Conservation (phyloP, 2,888 invertebrate genomes). For the Lottia scabra region DNA sequence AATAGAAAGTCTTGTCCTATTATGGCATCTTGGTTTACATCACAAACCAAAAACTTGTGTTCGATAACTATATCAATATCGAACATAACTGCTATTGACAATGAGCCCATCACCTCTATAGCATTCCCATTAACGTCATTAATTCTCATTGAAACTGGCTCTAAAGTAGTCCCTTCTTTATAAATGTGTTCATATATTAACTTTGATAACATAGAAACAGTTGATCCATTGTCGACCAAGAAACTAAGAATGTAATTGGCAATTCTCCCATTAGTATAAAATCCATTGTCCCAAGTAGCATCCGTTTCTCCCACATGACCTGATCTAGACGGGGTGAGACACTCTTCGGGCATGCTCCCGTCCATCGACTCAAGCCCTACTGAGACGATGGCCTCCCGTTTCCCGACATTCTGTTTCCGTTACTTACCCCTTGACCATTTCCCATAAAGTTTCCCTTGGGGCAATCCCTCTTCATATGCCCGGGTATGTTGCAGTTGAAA, state of each 20-base stretch:
- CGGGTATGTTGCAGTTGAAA: neutral
- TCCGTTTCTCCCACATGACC: constrained; percentile 5
- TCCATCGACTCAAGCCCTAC: constrained; percentile 4
- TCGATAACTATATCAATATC: neutral
- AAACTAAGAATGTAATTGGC: too few relatives aligned
- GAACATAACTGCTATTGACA: neutral
- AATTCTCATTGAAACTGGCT: neutral
- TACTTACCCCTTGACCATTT: neutral
- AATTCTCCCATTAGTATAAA: neutral
- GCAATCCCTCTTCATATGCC: constrained; percentile 8
- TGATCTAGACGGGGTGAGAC: neutral
- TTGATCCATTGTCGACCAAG: too few relatives aligned
- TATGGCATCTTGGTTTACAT: neutral
- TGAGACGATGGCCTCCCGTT: constrained; percentile 6
- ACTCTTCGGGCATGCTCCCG: neutral
- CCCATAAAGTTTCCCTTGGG: neutral
- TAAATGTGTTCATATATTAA: too few relatives aligned
- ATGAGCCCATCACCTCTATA: neutral
- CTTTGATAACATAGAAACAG: too few relatives aligned
- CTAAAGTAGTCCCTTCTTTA: neutral
- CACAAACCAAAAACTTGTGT: neutral
- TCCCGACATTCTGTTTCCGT: constrained; percentile 6
- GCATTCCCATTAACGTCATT: neutral
- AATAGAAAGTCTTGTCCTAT: neutral
- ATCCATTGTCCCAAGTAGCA: constrained; percentile 6